Evolutionary conservation across 2,888 invertebrate species (phyloP), one percentile per base, ranked within the genome.

Genomic region (Eulithis testata): DNA sequence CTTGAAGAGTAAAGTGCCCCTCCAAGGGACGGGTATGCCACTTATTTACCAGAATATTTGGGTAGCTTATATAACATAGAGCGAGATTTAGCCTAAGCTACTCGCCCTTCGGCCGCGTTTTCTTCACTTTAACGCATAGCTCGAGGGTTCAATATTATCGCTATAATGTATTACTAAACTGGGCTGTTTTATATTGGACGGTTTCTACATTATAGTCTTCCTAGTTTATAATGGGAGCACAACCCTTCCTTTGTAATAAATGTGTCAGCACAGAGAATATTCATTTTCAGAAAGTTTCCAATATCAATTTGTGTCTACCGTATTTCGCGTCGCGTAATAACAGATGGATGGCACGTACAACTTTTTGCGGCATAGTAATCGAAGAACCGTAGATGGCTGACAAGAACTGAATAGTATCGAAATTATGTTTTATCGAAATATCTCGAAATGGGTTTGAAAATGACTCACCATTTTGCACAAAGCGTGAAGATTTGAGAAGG

Each of bases 281-380:
- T 57, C 44, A 40, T 44, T 52, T 36, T 21, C 21, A 21, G 21
- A 11, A 45, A 55, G 43, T 60, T 53, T 58, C 44, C 54, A 64
- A 64, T 56, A 66, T 56, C 55, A 61, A 59, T 66, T 66, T 59
- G 58, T 40, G 47, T 31, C 45, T 58, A 63, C 56, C 60, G 40
- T 36, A 54, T 51, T 9, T 43, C 47, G 31, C 51, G 44, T n/a
- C 62, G 44, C 45, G 58, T 55, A 44, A 57, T 51, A 63, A 44
- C 58, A 56, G 53, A 66, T 69, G 60, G 60, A 58, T 63, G 52
- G 53, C 59, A 60, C 61, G 66, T 61, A 56, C 58, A 55, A 63
- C 60, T 55, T 70, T 69, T 67, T 63, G 63, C 55, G 51, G 55
- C 57, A 66, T 49, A 63, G 66, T 67, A 60, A 70, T 64, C 57